These are phyloP conservation scores for Danaus melanippus DNA, from an alignment of 1,140 invertebrate species.

Conservation along the genomic window DNA sequence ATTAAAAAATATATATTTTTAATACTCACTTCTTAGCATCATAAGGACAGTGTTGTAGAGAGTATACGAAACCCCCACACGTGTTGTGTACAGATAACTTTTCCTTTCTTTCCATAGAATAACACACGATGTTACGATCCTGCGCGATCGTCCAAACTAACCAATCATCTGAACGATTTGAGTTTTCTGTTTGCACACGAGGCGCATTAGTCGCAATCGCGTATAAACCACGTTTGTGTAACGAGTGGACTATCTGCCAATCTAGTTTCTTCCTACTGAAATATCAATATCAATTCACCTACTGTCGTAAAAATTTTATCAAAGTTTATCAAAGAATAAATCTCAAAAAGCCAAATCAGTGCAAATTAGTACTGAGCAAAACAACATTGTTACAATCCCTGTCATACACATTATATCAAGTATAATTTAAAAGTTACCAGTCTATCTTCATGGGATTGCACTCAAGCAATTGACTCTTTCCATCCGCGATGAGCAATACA, in stretches of 20 bases:
- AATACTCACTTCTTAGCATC: slow-evolving; percentile 76
- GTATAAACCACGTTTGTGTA: slow-evolving; percentile 43
- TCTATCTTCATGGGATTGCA: slow-evolving; percentile 49
- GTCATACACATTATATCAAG: not conserved
- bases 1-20: too few species aligned
- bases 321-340: too few species aligned
- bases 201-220: slow-evolving; percentile 43
- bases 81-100: slow-evolving; percentile 73
- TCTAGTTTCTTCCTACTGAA: slow-evolving; percentile 49
- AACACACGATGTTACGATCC: slow-evolving; percentile 76
- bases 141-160: slow-evolving; percentile 76
- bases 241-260: slow-evolving; percentile 34
- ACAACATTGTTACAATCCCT: too few species aligned
- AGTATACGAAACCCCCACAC: slow-evolving; percentile 78
- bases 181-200: slow-evolving; percentile 24
- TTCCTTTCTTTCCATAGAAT: slow-evolving; percentile 54
- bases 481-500: slow-evolving; percentile 44
- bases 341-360: too few species aligned
- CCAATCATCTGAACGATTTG: slow-evolving; percentile 20
- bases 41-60: slow-evolving; percentile 77
- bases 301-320: too few species aligned
- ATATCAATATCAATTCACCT: slow-evolving; percentile 11
- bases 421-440: slow-evolving; percentile 29
- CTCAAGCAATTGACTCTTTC: slow-evolving; percentile 40
- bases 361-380: too few species aligned